phyloP scores from a whole-genome alignment of 2,888 invertebrate species.

The Seira musarum region DNA sequence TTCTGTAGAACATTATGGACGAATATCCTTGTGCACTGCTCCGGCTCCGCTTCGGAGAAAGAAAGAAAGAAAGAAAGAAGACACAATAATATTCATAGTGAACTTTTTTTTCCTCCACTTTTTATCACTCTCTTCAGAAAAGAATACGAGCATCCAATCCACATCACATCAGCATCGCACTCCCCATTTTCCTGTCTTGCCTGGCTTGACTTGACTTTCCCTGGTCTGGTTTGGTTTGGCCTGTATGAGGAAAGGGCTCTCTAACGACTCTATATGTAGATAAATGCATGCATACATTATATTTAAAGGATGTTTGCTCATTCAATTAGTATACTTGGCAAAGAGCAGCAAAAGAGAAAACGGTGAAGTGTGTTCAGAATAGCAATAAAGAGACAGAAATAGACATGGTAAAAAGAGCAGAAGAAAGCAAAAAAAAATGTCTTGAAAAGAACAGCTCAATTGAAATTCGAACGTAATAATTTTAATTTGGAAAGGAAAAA shows the following conservation, averaged over 20 bases:
- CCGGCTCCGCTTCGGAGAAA: no score
- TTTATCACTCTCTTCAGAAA: slow-evolving; percentile 1
- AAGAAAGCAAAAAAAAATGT: slow-evolving; percentile 11
- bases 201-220: no score
- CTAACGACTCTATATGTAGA: no score
- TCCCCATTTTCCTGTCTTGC: no score
- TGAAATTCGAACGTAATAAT: slow-evolving; percentile 61
- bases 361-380: slow-evolving; percentile 43
- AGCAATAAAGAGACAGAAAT: slow-evolving; percentile 47
- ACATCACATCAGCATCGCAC: no score
- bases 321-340: slow-evolving; percentile 48
- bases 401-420: slow-evolving; percentile 8
- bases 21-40: background rate
- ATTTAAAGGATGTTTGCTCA: slow-evolving; percentile 28
- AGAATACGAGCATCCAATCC: background rate
- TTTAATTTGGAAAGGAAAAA: slow-evolving; percentile 50
- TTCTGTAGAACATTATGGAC: slow-evolving; percentile 7
- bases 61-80: no score
- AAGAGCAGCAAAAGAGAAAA: slow-evolving; percentile 18
- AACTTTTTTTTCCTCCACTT: no score
- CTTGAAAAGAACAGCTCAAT: slow-evolving; percentile 48
- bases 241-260: no score
- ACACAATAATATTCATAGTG: no score
- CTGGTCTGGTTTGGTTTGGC: no score
- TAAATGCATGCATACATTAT: no score